Conservation (phyloP, 2,888 invertebrate species). For the Polietes domitor region DNA sequence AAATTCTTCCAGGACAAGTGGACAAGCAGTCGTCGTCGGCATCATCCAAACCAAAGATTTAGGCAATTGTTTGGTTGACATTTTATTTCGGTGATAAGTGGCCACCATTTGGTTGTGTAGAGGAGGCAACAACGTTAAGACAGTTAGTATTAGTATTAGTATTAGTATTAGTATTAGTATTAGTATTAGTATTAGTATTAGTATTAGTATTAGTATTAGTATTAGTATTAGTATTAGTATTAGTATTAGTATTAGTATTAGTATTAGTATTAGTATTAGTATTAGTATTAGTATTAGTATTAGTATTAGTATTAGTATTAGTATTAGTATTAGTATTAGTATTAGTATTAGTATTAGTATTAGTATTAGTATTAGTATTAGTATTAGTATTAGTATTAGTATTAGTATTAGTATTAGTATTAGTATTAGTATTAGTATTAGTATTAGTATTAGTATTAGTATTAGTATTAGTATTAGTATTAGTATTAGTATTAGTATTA, state of each 20-base stretch:
- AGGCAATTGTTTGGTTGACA: not conserved
- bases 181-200: constrained; percentile 12
- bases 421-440: constrained; percentile 12
- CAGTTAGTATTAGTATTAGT: not conserved
- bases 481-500: constrained; percentile 12
- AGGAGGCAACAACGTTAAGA: too few relatives aligned
- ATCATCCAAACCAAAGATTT: not conserved
- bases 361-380: constrained; percentile 12
- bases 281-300: constrained; percentile 12
- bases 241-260: constrained; percentile 12
- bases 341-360: constrained; percentile 12
- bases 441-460: constrained; percentile 12
- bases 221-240: constrained; percentile 12
- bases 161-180: constrained; percentile 12
- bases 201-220: constrained; percentile 12
- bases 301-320: constrained; percentile 12
- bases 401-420: constrained; percentile 12
- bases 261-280: constrained; percentile 12
- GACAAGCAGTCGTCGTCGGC: too few relatives aligned
- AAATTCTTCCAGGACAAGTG: not conserved
- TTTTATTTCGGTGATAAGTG: not conserved
- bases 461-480: constrained; percentile 12
- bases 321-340: constrained; percentile 12
- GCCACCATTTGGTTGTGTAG: not conserved
- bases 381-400: constrained; percentile 12